These are phyloP conservation scores for Amphipoea lucens DNA, from an alignment of 2,888 invertebrate species.

Conservation along the genomic window DNA sequence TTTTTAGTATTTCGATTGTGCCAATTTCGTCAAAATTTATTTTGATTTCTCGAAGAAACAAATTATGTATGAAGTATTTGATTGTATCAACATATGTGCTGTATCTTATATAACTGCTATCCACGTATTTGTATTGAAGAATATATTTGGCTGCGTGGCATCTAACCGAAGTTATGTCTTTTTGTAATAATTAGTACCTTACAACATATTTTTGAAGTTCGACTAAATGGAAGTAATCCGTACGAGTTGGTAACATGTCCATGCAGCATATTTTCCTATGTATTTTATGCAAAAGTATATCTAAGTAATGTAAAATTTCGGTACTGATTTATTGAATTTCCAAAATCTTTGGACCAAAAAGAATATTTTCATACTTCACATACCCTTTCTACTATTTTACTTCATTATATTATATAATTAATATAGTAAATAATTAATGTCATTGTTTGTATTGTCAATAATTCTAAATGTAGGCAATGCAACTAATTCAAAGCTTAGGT, in stretches of 20 bases:
- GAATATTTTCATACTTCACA: constrained; percentile 59
- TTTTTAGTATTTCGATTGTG: constrained; percentile 54
- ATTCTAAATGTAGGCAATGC: constrained; percentile 7
- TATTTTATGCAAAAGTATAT: constrained; percentile 57
- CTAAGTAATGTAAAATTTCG: constrained; percentile 39
- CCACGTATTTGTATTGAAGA: constrained; percentile 22
- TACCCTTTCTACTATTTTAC: constrained; percentile 43
- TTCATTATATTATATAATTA: constrained; percentile 25
- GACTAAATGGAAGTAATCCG: background rate
- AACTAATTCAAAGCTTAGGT: constrained; percentile 17
- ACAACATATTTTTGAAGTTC: constrained; percentile 5
- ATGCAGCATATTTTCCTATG: constrained; percentile 59
- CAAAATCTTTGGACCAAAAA: constrained; percentile 53
- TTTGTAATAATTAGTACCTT: constrained; percentile 20
- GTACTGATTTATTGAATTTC: constrained; percentile 43
- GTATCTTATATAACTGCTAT: constrained; percentile 1
- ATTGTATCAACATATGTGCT: constrained; percentile 15
- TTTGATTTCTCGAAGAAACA: background rate
- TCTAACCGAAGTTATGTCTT: background rate
- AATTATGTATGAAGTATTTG: constrained; percentile 1
- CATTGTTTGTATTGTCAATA: constrained; percentile 27
- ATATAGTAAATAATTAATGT: constrained; percentile 14
- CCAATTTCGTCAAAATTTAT: constrained; percentile 46
- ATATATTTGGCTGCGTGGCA: constrained; percentile 26
- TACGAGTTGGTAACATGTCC: constrained; percentile 2